Base-by-base conservation (phyloP, 2,888 invertebrate species). In the Leptinotarsa peninsularis region DNA sequence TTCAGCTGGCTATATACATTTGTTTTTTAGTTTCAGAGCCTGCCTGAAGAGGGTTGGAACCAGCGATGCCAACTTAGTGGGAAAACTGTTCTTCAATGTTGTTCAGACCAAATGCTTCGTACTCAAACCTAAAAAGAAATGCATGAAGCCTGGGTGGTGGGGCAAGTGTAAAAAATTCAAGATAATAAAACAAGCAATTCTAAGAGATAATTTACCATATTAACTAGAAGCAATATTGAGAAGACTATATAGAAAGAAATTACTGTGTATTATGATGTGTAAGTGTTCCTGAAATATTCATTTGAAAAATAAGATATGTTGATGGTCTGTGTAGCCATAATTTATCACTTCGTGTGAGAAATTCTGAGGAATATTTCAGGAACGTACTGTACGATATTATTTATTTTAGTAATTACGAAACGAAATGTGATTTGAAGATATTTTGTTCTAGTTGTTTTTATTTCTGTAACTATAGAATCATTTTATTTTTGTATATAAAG, bases 41-140 rank as follows among this genome's bases (percentile, higher is more conserved):
- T 98, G 98, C 86, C 90, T 98, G 80, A 96, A 97, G 88, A 92
- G 95, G 89, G 94, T 96, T 0, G 93, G 93, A 81, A 95, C 96
- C 0, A 93, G 94, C 7, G 94, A 96, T 14, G 95, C 98, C 13
- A 95, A 96, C 86, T 91, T 97, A 89, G 96, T 97, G 72, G 97
- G 97, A 4, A 95, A 95, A 84, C 90, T 98, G 50, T 98, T 97
- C 91, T 98, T 98, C 92, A 97, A 98, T 89, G 91, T 98, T 66
- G 94, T 98, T n/a, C 96, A 96, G 86, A 95, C 96, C 0, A 95
- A 96, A 86, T 98, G 98, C 85, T 98, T 98, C 89, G 92, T 95
- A 0, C 89, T 98, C 60, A 94, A 95, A 84, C 92, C 93, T 2
- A 93, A 94, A 80, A 93, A 93, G 81, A 90, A 93, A 43, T 98